These are phyloP conservation scores for Dicrurus megarhynchus DNA, from an alignment of 2,113 vertebrate genomes.

Conservation along the genomic window DNA sequence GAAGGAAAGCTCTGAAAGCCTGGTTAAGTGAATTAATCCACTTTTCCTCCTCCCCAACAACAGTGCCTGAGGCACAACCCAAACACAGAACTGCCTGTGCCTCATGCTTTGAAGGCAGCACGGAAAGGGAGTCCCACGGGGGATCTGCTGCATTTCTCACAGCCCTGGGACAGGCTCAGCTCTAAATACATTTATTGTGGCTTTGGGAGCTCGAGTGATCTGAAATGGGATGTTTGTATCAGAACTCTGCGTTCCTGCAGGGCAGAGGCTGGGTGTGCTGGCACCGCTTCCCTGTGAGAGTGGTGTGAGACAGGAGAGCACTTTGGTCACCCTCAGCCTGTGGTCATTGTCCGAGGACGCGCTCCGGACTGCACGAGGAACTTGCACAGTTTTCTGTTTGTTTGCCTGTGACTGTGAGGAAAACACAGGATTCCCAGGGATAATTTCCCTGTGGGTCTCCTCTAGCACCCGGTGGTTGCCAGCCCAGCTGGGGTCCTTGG, in stretches of 20 bases:
- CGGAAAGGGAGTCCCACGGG: background rate
- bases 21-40: background rate
- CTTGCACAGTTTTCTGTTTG: accelerated
- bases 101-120: background rate
- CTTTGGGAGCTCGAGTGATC: background rate
- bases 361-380: accelerated
- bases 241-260: background rate
- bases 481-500: background rate
- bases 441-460: accelerated
- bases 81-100: background rate
- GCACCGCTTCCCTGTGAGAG: background rate
- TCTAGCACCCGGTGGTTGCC: accelerated
- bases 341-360: accelerated
- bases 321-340: accelerated
- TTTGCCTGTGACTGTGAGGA: background rate
- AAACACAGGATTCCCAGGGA: accelerated
- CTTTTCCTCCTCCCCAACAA: background rate
- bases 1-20: background rate
- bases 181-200: background rate
- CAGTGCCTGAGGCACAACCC: slow-evolving; percentile 42
- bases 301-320: accelerated
- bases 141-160: background rate
- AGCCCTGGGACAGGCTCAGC: background rate
- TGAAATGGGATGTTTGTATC: background rate
- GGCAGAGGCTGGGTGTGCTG: background rate